Conservation (phyloP, 2,797 vertebrate species). For the Microctenopoma stevenorrisi region DNA sequence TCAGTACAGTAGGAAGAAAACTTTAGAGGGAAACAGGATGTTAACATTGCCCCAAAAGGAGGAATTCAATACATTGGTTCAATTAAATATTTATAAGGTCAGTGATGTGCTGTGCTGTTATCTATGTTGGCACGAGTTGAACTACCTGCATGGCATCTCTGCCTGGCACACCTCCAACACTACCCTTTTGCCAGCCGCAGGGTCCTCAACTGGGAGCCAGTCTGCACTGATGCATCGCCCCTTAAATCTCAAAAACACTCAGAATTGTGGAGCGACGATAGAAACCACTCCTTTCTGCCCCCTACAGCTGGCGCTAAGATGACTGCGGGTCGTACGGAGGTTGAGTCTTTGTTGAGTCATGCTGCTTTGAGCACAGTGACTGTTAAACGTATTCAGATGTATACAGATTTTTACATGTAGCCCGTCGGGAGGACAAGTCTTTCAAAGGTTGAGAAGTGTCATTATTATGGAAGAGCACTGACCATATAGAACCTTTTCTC, state of each 20-base stretch:
- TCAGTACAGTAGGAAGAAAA: background rate
- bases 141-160: no score
- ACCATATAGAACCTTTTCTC: constrained; percentile 13
- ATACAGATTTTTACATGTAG: constrained; percentile 9
- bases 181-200: no score
- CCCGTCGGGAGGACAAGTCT: background rate
- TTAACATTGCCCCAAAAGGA: background rate
- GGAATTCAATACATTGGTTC: constrained; percentile 10
- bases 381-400: constrained; percentile 11
- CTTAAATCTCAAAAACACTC: no score
- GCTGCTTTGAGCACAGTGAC: background rate
- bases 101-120: constrained; percentile 3
- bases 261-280: no score
- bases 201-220: no score
- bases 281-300: no score
- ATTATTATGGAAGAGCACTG: constrained; percentile 20
- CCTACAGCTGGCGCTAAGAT: no score
- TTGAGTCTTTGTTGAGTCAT: no score
- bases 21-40: background rate
- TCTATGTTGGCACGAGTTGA: background rate
- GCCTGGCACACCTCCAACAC: no score
- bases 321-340: no score
- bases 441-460: constrained; percentile 6
- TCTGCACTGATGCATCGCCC: no score
- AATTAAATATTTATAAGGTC: constrained; percentile 21